phyloP scores from a whole-genome alignment of 2,113 vertebrate genomes.

The Oryctolagus cuniculus region DNA sequence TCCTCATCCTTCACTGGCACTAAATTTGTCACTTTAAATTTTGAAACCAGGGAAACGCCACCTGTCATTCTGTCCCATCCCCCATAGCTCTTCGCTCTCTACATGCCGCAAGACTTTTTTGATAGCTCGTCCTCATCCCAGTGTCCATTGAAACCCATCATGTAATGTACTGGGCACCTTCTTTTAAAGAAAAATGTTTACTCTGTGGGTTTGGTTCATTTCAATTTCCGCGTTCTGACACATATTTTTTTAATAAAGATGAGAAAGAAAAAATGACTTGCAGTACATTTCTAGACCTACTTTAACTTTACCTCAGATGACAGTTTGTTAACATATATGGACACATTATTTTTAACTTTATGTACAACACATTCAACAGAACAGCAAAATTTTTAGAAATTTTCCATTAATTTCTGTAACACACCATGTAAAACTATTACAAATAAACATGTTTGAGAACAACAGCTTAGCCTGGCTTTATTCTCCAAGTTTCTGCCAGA shows the following conservation, averaged over 20 bases:
- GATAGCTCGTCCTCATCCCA: slow-evolving; percentile 86
- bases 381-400: slow-evolving; percentile 93
- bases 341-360: slow-evolving; percentile 98
- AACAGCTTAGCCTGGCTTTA: slow-evolving; percentile 81
- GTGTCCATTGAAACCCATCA: slow-evolving; percentile 86
- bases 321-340: slow-evolving; percentile 95
- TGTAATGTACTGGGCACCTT: slow-evolving; percentile 89
- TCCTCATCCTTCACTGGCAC: slow-evolving; percentile 88
- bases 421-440: slow-evolving; percentile 98
- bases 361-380: slow-evolving; percentile 93
- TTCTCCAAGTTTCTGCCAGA: slow-evolving; percentile 44
- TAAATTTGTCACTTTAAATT: slow-evolving; percentile 92
- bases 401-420: slow-evolving; percentile 97
- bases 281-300: slow-evolving; percentile 97
- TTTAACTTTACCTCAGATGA: slow-evolving; percentile 99
- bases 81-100: slow-evolving; percentile 83
- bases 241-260: slow-evolving; percentile 93
- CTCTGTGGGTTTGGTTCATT: slow-evolving; percentile 89
- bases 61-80: slow-evolving; percentile 85
- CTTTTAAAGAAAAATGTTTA: slow-evolving; percentile 89
- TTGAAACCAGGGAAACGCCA: slow-evolving; percentile 90
- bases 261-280: slow-evolving; percentile 93
- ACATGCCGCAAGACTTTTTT: slow-evolving; percentile 86
- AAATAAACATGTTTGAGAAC: slow-evolving; percentile 96
- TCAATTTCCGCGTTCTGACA: slow-evolving; percentile 90